Base-by-base conservation (phyloP, 1,140 invertebrate species). In the Telenomus remus region DNA sequence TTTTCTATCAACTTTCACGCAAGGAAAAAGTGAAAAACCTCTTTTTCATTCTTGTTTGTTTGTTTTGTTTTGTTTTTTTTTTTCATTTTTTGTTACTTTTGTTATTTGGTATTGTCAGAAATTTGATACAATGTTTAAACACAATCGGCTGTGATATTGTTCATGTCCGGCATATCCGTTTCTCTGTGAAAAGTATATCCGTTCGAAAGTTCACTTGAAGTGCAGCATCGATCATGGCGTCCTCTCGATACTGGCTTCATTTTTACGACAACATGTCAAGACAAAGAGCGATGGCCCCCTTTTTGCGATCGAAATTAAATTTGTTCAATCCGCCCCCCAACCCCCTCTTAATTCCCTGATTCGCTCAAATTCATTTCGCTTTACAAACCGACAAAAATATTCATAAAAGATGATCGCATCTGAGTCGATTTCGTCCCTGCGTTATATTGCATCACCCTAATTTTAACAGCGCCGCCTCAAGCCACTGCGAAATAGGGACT, bases 331-430 rank as follows among this genome's bases (percentile, higher is more conserved):
- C 8, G 13, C 43, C 39, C 11, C 12, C 39, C 11, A 27, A 7
- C n/a, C 39, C 43, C 13, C 15, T 8, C 27, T 7, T 10, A 3
- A 8, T 27, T 35, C 7, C 9, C 7, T 37, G 47, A 59, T 53
- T 53, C 49, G 48, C 19, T 33, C 43, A 35, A 61, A 71, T 63
- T 63, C 48, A 63, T 61, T 71, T 61, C 50, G 51, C 39, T 63
- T 63, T 56, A 37, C 46, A 43, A 59, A 39, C 33, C 15, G 6
- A 44, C 55, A 68, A 53, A 65, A 56, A 51, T 34, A 49, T 55
- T 61, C 50, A 60, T 70, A 64, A 72, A 64, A 72, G 59, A 71
- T 63, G 68, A 72, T 72, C 37, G 57, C 34, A 71, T 71, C 50
- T 70, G 34, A 43, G 42, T 33, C 33, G 37, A 46, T 39, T 51